Conservation (phyloP, 2,797 vertebrate genomes). For the Valencia hispanica region DNA sequence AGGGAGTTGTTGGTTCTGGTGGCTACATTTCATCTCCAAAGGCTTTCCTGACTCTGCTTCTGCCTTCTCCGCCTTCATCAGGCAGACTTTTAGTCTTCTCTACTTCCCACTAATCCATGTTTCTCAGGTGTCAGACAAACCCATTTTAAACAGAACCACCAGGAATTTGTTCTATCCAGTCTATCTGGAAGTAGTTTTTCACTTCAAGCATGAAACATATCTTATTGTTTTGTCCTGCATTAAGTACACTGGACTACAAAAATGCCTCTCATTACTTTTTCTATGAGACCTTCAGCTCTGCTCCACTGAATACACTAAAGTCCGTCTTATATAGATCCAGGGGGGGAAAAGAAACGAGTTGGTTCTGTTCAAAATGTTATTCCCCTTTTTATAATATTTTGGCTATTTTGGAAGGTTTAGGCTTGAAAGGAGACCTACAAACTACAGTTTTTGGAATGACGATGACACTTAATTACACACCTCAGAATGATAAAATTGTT, state of each 20-base stretch:
- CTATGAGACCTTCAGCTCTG: background rate
- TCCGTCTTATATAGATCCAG: background rate
- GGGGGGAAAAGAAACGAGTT: background rate
- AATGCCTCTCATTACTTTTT: background rate
- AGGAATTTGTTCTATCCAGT: too few relatives aligned
- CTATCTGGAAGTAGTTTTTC: background rate
- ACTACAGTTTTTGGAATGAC: too few relatives aligned
- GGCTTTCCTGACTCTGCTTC: background rate
- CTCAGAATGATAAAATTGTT: too few relatives aligned
- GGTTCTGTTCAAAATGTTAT: background rate
- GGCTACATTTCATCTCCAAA: constrained; percentile 1
- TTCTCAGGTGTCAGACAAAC: constrained; percentile 1
- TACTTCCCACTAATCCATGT: background rate
- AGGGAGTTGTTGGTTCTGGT: constrained; percentile 20
- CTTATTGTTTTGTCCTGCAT: background rate
- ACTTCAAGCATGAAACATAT: background rate
- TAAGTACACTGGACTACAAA: background rate
- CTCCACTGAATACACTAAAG: background rate
- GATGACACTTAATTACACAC: too few relatives aligned
- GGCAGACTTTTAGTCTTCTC: constrained; percentile 30
- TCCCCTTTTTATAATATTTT: background rate
- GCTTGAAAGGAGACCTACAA: background rate
- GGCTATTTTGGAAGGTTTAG: background rate
- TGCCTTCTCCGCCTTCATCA: constrained; percentile 11
- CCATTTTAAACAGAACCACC: too few relatives aligned